Evolutionary conservation across 2,797 vertebrate genomes (phyloP).

Genomic region (Luscinia megarhynchos): DNA sequence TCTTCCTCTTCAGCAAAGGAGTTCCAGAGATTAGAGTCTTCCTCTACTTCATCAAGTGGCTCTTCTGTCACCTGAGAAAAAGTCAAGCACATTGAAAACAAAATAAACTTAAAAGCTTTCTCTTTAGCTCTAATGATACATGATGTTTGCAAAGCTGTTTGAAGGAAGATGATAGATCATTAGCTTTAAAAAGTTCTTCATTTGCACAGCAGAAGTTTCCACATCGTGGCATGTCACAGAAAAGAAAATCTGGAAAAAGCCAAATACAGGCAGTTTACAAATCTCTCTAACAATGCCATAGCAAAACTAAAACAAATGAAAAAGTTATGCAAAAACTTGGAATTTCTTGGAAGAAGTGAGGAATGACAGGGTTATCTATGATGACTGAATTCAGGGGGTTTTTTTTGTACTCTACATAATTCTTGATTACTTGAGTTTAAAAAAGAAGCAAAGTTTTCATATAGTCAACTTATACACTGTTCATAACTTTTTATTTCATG

Average conservation of each 20-base stretch:
- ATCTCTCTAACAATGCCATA: background rate
- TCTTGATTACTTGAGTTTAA: background rate
- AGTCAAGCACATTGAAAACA: background rate
- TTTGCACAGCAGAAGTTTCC: background rate
- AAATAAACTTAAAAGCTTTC: background rate
- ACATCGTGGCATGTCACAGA: background rate
- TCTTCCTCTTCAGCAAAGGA: constrained; percentile 89
- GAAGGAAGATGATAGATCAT: background rate
- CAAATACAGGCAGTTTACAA: background rate
- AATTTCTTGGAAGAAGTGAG: background rate
- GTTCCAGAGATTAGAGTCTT: constrained; percentile 88
- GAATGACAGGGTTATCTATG: background rate
- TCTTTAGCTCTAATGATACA: background rate
- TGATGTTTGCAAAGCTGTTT: background rate
- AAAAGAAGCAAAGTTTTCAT: background rate
- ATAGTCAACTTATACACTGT: background rate
- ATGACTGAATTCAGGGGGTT: background rate
- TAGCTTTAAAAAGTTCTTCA: background rate
- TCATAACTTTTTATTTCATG: background rate
- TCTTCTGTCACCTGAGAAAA: constrained; percentile 91
- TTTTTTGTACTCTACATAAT: background rate
- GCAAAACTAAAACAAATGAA: background rate
- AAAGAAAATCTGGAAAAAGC: background rate
- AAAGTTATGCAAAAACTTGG: background rate
- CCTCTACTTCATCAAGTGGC: constrained; percentile 82